Conservation (phyloP, 2,888 invertebrate genomes). For the Drosophila rubida region DNA sequence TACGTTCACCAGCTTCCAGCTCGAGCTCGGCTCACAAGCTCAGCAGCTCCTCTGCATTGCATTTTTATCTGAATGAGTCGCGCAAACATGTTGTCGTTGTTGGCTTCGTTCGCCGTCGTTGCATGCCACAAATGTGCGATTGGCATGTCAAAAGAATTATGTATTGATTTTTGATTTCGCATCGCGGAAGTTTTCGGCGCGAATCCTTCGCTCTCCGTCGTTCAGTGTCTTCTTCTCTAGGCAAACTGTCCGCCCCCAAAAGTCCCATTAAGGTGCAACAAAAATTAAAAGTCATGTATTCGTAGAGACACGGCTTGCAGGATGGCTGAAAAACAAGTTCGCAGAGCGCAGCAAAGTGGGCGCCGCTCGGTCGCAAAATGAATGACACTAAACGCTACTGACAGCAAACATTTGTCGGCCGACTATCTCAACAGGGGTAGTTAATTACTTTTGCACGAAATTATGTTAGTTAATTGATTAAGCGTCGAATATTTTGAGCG, state of each 20-base stretch:
- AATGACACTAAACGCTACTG: constrained; percentile 78
- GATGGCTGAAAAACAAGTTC: constrained; percentile 70
- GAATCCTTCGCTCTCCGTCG: constrained; percentile 27
- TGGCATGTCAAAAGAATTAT: constrained; percentile 82
- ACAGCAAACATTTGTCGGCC: constrained; percentile 77
- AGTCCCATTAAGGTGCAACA: constrained; percentile 27
- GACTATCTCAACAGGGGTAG: constrained; percentile 62
- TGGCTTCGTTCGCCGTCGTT: constrained; percentile 50
- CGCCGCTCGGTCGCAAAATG: constrained; percentile 64
- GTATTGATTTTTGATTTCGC: constrained; percentile 80
- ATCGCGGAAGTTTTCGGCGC: constrained; percentile 47
- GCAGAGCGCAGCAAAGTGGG: constrained; percentile 47
- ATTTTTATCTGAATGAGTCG: constrained; percentile 78
- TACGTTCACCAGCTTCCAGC: constrained; percentile 57
- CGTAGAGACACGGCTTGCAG: constrained; percentile 4
- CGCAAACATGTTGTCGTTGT: constrained; percentile 69
- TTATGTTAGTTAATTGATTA: constrained; percentile 77
- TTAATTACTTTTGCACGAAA: constrained; percentile 81
- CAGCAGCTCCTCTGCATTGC: constrained; percentile 44
- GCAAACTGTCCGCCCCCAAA: constrained; percentile 16
- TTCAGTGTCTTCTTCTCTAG: not conserved
- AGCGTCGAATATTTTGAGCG: constrained; percentile 60
- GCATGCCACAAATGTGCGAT: constrained; percentile 81
- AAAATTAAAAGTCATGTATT: constrained; percentile 19
- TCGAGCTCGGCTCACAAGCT: constrained; percentile 11